Conservation (phyloP, 2,797 vertebrate species). For the Enteromius thamalakanensis region DNA sequence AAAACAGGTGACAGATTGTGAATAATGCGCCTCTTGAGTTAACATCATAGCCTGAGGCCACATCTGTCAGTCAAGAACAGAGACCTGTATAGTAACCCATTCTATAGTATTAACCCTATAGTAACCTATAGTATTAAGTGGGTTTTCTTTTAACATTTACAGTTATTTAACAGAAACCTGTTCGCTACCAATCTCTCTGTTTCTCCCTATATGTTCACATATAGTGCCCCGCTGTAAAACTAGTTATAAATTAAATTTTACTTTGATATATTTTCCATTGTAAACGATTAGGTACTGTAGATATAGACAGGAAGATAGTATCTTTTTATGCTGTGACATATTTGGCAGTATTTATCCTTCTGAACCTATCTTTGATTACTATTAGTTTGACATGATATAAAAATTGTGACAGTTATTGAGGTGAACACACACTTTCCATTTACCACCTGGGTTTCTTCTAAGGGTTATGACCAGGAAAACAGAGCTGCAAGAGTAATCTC, state of each 20-base stretch:
- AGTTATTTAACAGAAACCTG: not conserved
- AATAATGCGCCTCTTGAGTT: not conserved
- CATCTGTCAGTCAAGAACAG: not conserved
- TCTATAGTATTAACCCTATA: not conserved
- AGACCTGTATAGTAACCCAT: constrained; percentile 16
- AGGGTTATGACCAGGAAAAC: not conserved
- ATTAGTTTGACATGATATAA: not conserved
- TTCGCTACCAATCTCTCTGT: not conserved
- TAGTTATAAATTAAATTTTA: not conserved
- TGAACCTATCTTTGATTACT: not conserved
- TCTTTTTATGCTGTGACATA: not conserved
- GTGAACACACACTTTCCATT: not conserved
- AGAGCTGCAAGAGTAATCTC: not conserved
- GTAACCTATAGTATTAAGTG: constrained; percentile 1
- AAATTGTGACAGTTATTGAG: not conserved
- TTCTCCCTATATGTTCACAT: not conserved
- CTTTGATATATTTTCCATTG: not conserved
- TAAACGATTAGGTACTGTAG: too few species aligned
- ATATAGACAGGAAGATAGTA: not conserved
- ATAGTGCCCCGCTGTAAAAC: not conserved
- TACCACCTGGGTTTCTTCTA: not conserved
- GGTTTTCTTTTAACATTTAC: not conserved
- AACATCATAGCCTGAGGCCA: constrained; percentile 10
- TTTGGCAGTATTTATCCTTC: not conserved
- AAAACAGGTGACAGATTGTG: constrained; percentile 16